phyloP scores from a whole-genome alignment of 2,797 vertebrate genomes.

The Aulostomus chinensis region DNA sequence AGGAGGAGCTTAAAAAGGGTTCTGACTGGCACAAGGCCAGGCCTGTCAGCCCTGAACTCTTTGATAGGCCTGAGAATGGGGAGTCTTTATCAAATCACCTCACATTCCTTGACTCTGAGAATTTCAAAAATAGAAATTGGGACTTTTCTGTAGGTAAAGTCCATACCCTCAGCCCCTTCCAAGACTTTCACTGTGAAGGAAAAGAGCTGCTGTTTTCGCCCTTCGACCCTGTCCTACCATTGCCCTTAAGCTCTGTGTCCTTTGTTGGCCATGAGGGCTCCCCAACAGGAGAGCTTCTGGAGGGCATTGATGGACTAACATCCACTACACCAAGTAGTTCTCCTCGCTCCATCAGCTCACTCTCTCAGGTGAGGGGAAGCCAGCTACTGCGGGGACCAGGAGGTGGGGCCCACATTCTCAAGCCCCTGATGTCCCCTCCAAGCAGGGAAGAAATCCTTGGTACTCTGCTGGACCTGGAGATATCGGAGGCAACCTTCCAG shows the following conservation, averaged over 20 bases:
- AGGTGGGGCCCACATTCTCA: conserved; percentile 87
- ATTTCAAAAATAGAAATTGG: conserved; percentile 65
- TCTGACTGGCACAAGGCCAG: conserved; percentile 73
- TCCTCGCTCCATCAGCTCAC: conserved; percentile 90
- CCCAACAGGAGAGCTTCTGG: conserved; percentile 85
- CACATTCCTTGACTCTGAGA: conserved; percentile 78
- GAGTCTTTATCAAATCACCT: conserved; percentile 75
- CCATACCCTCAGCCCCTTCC: conserved; percentile 86
- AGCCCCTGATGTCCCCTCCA: conserved; percentile 97
- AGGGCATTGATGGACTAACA: conserved; percentile 79
- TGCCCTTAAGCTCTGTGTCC: conserved; percentile 85
- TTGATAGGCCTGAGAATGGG: conserved; percentile 82
- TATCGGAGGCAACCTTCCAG: conserved; percentile 92
- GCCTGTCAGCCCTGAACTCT: conserved; percentile 86
- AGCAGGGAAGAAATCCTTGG: conserved; percentile 94
- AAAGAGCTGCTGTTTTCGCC: conserved; percentile 79
- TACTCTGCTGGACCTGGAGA: conserved; percentile 90
- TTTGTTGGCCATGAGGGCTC: conserved; percentile 87
- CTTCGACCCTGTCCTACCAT: conserved; percentile 80
- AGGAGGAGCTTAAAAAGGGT: conserved; percentile 54
- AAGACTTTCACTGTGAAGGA: conserved; percentile 89
- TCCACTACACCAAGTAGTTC: conserved; percentile 95
- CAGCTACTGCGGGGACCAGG: conserved; percentile 84
- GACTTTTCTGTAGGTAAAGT: conserved; percentile 80
- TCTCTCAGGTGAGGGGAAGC: conserved; percentile 88